Conservation (phyloP, 2,797 vertebrate species). For the Myotis daubentonii region DNA sequence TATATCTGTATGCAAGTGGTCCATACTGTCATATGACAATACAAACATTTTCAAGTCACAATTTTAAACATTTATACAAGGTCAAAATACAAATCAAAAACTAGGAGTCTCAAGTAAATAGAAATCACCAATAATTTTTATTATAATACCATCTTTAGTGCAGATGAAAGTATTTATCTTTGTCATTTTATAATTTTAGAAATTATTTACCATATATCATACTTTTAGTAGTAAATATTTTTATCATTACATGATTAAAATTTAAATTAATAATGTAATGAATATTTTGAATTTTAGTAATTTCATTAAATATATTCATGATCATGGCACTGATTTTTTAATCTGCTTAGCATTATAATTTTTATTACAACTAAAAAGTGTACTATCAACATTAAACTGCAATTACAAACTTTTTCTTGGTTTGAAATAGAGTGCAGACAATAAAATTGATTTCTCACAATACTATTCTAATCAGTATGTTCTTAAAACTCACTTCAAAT, state of each 20-base stretch:
- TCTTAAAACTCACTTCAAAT: constrained; percentile 43
- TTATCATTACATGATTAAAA: constrained; percentile 11
- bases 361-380: not conserved
- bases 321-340: not conserved
- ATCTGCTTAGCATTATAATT: not conserved
- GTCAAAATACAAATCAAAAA: constrained; percentile 36
- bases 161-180: not conserved
- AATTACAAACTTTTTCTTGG: not conserved
- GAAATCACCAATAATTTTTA: not conserved
- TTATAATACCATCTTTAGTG: not conserved
- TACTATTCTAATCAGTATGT: not conserved
- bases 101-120: not conserved
- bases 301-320: not conserved
- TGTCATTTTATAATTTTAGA: constrained; percentile 4
- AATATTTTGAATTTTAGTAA: constrained; percentile 21
- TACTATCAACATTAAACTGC: not conserved
- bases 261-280: not conserved
- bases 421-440: constrained; percentile 3
- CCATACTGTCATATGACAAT: not conserved
- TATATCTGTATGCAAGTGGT: not conserved
- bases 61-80: not conserved
- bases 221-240: not conserved
- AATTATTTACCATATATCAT: not conserved
- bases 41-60: not conserved
- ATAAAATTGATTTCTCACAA: not conserved